Conservation (phyloP, 1,140 invertebrate genomes). For the Drosophila lacteicornis region DNA sequence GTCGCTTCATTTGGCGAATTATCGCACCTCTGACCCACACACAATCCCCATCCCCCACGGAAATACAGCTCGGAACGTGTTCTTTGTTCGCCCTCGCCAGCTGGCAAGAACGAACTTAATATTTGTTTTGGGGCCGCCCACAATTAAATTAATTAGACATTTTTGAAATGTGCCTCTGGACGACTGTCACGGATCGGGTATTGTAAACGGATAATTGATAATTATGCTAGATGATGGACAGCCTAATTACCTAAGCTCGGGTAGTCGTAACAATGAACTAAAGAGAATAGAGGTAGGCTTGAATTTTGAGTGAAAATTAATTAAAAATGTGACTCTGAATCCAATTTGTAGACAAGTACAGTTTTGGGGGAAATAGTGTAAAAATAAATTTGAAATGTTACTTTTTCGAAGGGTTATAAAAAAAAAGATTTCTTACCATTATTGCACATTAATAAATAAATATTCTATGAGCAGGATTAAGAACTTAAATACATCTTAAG, state of each 20-base stretch:
- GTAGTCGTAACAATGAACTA: slow-evolving; percentile 2
- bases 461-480: too few relatives aligned
- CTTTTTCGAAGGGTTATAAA: too few relatives aligned
- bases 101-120: slow-evolving; percentile 13
- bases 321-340: neutral
- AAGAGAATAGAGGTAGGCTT: neutral
- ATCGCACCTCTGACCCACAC: slow-evolving; percentile 50
- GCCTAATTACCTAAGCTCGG: slow-evolving; percentile 17
- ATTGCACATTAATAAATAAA: too few relatives aligned
- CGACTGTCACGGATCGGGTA: slow-evolving; percentile 29
- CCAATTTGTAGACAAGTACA: neutral
- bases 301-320: neutral
- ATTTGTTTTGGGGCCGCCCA: slow-evolving; percentile 25
- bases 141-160: slow-evolving; percentile 60
- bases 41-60: neutral
- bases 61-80: slow-evolving; percentile 36
- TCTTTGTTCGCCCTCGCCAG: slow-evolving; percentile 15
- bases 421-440: too few relatives aligned
- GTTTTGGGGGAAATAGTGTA: too few relatives aligned
- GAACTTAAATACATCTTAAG: too few relatives aligned
- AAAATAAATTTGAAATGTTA: too few relatives aligned
- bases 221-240: slow-evolving; percentile 51
- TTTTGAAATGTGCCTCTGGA: slow-evolving; percentile 24
- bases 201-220: slow-evolving; percentile 30
- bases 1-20: slow-evolving; percentile 44